Percentiles rank a stretch among this genome's conserved stretches.
Evolutionary conservation across 2,888 invertebrate genomes (phyloP).

Genomic region (Synergus laeviventris): DNA sequence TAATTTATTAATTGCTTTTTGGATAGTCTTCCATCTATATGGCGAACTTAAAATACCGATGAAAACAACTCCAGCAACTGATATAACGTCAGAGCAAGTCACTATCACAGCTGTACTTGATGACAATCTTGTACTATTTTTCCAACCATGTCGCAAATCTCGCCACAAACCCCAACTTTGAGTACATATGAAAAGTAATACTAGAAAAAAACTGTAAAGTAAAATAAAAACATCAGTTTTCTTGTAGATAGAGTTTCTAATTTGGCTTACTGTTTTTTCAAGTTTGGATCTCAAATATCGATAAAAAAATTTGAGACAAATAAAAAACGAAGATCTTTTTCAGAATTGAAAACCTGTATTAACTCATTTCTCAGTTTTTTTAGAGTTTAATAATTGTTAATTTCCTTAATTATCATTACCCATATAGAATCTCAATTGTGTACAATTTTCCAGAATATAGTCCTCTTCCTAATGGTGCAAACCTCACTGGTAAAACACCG

Average conservation of each 20-base stretch:
- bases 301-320: too few relatives aligned
- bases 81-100: slow-evolving; percentile 78
- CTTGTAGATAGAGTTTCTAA: too few relatives aligned
- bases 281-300: too few relatives aligned
- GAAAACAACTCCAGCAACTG: slow-evolving; percentile 77
- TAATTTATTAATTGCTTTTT: slow-evolving; percentile 77
- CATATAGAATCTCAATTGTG: slow-evolving; percentile 62
- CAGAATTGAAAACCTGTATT: not conserved
- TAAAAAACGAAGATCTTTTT: not conserved
- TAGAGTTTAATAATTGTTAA: slow-evolving; percentile 10
- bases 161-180: slow-evolving; percentile 77
- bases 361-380: not conserved
- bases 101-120: slow-evolving; percentile 79
- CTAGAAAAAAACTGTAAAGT: slow-evolving; percentile 55
- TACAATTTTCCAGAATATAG: slow-evolving; percentile 61
- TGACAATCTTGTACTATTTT: slow-evolving; percentile 78
- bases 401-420: slow-evolving; percentile 59
- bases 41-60: slow-evolving; percentile 79
- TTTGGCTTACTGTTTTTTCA: too few relatives aligned
- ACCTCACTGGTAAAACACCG: slow-evolving; percentile 69
- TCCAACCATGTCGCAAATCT: slow-evolving; percentile 78
- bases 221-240: not conserved
- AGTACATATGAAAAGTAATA: slow-evolving; percentile 56
- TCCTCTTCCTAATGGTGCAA: slow-evolving; percentile 56
- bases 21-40: slow-evolving; percentile 77